Conservation (phyloP, 37 sponge, comb jelly and placozoan genomes). For the Axinella damicornis region DNA sequence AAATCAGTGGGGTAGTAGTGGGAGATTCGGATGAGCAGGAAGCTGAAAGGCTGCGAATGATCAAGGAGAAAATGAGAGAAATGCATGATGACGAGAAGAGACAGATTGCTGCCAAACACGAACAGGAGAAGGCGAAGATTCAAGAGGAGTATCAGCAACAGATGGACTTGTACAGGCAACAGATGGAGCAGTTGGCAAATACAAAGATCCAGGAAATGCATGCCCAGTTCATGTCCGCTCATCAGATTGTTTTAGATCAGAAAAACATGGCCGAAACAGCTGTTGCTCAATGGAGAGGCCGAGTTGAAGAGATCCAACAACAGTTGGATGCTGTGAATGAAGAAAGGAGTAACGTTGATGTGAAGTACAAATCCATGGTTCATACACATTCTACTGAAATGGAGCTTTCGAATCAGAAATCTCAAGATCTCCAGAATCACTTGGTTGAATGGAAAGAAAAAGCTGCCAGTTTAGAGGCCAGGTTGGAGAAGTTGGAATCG, state of each 20-base stretch:
- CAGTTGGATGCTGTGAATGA: not conserved
- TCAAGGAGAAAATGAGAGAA: conserved; percentile 61
- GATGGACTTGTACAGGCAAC: conserved; percentile 28
- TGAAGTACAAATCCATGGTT: conserved; percentile 8
- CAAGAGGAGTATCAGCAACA: conserved; percentile 30
- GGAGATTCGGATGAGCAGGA: conserved; percentile 50
- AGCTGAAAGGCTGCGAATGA: conserved; percentile 52
- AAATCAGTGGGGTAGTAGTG: not conserved
- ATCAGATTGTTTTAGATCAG: conserved; percentile 26
- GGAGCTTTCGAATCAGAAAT: not conserved
- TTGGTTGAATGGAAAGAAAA: conserved; percentile 59
- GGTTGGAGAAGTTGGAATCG: conserved; percentile 2
- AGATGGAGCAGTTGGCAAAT: conserved; percentile 68
- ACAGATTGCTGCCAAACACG: conserved; percentile 9
- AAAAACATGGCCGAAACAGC: conserved; percentile 18
- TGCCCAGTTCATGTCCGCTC: conserved; percentile 51
- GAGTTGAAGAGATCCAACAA: not conserved
- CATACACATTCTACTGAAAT: conserved; percentile 41
- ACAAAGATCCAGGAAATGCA: conserved; percentile 60
- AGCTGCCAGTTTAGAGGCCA: conserved; percentile 52
- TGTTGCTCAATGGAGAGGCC: not conserved
- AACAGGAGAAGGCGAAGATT: conserved; percentile 34
- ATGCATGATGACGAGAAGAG: conserved; percentile 54
- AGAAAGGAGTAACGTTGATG: conserved; percentile 21
- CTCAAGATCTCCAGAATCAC: conserved; percentile 19